Base-by-base conservation (phyloP, 2,888 invertebrate genomes). In the Pammene fasciana region DNA sequence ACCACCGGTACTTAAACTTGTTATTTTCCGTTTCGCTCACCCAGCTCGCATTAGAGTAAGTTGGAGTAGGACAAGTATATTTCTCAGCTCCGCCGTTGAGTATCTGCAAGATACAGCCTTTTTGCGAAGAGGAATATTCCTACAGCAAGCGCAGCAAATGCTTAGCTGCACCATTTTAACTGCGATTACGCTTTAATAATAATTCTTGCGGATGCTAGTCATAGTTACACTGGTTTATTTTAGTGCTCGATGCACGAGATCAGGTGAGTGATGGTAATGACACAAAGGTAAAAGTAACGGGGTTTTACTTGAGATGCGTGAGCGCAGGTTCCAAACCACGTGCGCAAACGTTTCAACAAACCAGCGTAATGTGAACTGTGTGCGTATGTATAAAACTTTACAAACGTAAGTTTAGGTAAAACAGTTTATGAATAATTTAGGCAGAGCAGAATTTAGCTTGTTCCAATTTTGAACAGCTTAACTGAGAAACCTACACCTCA, bases 201-300 rank as follows among this genome's bases (percentile, higher is more conserved):
- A 8, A n/a, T 54, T n/a, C 34, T 9, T 34, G 2, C 2, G n/a
- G n/a, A 34, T 9, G 5, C 8, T 8, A 16, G 54, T 34, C n/a
- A n/a, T 34, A 34, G n/a, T 52, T 54, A 36, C 7, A 13, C 34
- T 54, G 54, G 54, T 54, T n/a, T 52, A 10, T 34, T 13, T 7
- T 54, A n/a, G 2, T 26, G 34, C 34, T 54, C 10, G 6, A n/a
- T 34, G 13, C 8, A 34, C 13, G 2, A 8, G n/a, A 5, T n/a
- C 3, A 13, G 5, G 5, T 26, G 11, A 34, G 54, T 26, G 11
- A n/a, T 54, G n/a, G 13, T 26, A 54, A 9, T 26, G n/a, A n/a
- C 34, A 34, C 34, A 2, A 16, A 79, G 88, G 91, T 91, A 93
- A 92, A 93, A 92, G 92, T 93, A 93, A 93, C 93, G 93, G 92